Conservation (phyloP, 2,797 vertebrate genomes). For the Epinephelus awoara region DNA sequence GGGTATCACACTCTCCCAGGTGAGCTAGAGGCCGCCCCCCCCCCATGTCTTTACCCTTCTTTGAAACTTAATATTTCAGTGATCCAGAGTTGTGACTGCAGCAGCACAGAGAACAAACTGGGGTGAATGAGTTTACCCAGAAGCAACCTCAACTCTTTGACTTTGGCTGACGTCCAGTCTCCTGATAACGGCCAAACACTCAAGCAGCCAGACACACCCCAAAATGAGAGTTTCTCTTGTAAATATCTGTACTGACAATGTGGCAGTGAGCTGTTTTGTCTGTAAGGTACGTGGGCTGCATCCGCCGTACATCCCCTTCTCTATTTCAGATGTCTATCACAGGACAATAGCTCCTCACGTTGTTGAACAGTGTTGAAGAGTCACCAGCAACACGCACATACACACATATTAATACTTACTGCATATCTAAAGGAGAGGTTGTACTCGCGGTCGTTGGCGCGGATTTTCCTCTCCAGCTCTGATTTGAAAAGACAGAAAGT, state of each 20-base stretch:
- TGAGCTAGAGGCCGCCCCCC: too few species aligned
- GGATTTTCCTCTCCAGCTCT: constrained; percentile 91
- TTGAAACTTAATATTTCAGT: not conserved
- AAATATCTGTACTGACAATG: constrained; percentile 7
- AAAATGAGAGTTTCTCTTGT: not conserved
- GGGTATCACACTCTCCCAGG: too few species aligned
- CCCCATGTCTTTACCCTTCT: not conserved
- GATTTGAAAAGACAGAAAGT: constrained; percentile 28
- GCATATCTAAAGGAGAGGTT: constrained; percentile 92
- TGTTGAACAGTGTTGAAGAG: too few species aligned
- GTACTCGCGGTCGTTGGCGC: constrained; percentile 91
- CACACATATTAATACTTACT: constrained; percentile 83
- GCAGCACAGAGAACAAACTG: not conserved
- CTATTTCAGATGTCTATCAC: not conserved
- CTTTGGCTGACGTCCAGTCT: constrained; percentile 49
- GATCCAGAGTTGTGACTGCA: not conserved
- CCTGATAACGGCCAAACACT: constrained; percentile 44
- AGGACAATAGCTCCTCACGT: not conserved
- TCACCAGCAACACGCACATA: not conserved
- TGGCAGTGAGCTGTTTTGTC: constrained; percentile 8
- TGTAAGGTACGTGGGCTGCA: not conserved
- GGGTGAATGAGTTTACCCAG: not conserved
- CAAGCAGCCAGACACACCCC: not conserved
- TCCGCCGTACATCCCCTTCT: not conserved
- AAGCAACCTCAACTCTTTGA: not conserved